Base-by-base conservation (phyloP, 2,113 vertebrate genomes). In the Daboia siamensis region DNA sequence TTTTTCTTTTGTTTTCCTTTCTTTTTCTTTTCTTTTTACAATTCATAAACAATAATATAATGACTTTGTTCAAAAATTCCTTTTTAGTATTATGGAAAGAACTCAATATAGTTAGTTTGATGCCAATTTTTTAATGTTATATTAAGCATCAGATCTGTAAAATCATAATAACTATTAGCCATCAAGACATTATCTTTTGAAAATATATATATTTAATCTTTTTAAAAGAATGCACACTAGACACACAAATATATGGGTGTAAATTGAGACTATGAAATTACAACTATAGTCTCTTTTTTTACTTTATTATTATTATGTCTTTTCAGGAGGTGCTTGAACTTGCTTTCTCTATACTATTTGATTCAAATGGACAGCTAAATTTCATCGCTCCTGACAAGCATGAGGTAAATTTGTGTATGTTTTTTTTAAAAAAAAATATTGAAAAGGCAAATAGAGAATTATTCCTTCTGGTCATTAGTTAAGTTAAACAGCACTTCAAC, bases 351-450 rank as follows among this genome's bases (percentile, higher is more conserved):
- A 98, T 99, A 97, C 96, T 99, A 94, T 99, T 99, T 48, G 99
- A 99, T 97, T 99, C 99, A 0, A 99, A 99, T 91, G 99, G 99
- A 96, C 99, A 99, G 87, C 93, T 99, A 97, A 99, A 99, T 98
- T 99, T 99, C 96, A 99, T 99, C 21, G 99, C 99, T 97, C 99
- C 99, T 92, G 99, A 99, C 96, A 99, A 99, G 95, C 98, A 99
- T n/a, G 99, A 99, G 98, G 99, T 99, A 97, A 98, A 97, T 91
- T 55, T 85, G 4, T 39, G 20, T 17, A 7, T n/a, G 0, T 23
- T 3, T 48, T 54, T 46, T 89, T 17, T 33, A 1, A 51, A 51
- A 51, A 51, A 55, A 39, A 52, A 12, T 89, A 91, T 91, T 29
- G 39, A 39, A 87, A 46, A 52, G 12, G 80, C 51, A 13, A 48